Base-by-base conservation (phyloP, 2,113 vertebrate genomes). In the Erpornis zantholeuca region DNA sequence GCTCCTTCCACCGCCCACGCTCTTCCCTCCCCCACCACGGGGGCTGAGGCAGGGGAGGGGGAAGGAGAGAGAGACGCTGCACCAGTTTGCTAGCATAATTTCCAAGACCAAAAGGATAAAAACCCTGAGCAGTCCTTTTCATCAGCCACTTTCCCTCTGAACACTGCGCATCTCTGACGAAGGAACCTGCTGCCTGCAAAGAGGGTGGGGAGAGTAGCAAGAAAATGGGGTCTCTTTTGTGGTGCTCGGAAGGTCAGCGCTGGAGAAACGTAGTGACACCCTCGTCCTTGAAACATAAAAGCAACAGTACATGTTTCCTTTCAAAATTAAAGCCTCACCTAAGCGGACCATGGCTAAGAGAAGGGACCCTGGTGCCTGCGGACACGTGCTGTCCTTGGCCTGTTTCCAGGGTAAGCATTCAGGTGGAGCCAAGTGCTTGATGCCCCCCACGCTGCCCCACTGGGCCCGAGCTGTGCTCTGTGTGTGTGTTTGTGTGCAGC, bases 1-100 rank as follows among this genome's bases (percentile, higher is more conserved):
- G 11, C 68, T 90, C 92, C 95, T 96, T 96, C 95, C 83, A 97
- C 92, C 57, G 2, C 96, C 94, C 81, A 95, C 79, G 6, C 77
- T 90, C 33, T 49, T 90, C 91, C 90, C 79, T 88, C 81, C 87
- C 63, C 81, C 73, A 33, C 70, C 53, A 57, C 2, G 4, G 88
- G 83, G 81, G 63, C 63, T 82, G 73, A 82, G 80, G 68, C 50
- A 92, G 69, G 56, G 80, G 83, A 88, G 59, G 83, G 76, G 45
- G n/a, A 49, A 82, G 81, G 54, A 90, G 60, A 35, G 35, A n/a
- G 28, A 87, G 63, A 18, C 33, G 15, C 72, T 61, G 76, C 64
- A 70, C 45, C 35, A 47, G 47, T 61, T 75, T 81, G 82, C 83
- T 65, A 44, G 75, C 85, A 81, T 64, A 12, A 10, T 82, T 78